Evolutionary conservation across 1,140 invertebrate species (phyloP).

Genomic region (Periplaneta americana): DNA sequence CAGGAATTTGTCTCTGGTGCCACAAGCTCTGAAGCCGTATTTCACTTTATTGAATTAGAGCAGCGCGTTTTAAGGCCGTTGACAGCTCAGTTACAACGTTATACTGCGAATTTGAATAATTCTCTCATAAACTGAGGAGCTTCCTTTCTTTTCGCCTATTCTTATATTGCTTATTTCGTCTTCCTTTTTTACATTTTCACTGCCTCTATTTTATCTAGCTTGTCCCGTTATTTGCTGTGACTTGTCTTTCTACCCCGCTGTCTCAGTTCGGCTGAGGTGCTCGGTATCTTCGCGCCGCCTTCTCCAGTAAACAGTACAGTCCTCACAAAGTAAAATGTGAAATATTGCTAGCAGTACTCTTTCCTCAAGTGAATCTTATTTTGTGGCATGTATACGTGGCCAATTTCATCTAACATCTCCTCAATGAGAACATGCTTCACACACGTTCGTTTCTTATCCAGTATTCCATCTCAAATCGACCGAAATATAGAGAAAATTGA

Average conservation of each 20-base stretch:
- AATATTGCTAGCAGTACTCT: no score
- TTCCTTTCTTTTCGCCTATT: background rate
- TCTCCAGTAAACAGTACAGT: no score
- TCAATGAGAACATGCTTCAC: no score
- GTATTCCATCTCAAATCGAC: no score
- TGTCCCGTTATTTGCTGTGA: background rate
- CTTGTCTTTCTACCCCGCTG: no score
- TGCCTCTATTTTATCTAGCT: background rate
- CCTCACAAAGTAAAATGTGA: no score
- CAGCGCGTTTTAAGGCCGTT: background rate
- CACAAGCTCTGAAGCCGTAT: background rate
- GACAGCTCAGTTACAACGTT: background rate
- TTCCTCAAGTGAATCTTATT: no score
- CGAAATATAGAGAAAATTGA: no score
- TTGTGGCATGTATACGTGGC: no score
- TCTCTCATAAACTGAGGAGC: background rate
- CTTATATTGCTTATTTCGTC: background rate
- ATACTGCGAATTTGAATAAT: background rate
- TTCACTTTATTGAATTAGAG: background rate
- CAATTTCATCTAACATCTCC: no score
- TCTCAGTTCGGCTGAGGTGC: background rate
- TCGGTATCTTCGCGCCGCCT: background rate
- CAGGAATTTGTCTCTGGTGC: no score
- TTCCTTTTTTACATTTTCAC: background rate
- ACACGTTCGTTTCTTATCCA: no score